Percentiles rank a stretch among this genome's conserved stretches.
These are phyloP conservation scores for Cosmorhoe ocellata DNA, from an alignment of 2,888 invertebrate genomes.

Conservation along the genomic window DNA sequence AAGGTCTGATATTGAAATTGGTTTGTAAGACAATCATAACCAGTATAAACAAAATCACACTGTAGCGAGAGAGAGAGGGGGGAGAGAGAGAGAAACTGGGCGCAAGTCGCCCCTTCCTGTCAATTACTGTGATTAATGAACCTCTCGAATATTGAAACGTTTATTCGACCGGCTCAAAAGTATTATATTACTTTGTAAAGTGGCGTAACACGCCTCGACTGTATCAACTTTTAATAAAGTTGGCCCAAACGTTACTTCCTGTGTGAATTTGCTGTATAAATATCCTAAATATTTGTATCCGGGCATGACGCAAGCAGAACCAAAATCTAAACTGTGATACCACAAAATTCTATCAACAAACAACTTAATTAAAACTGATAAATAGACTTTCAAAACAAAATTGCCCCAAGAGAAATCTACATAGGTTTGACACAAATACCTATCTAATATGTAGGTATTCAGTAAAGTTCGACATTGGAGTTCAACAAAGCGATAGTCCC, in stretches of 20 bases:
- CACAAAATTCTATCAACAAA: not conserved
- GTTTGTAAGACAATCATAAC: conserved; percentile 49
- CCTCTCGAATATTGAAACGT: conserved; percentile 78
- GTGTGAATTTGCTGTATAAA: conserved; percentile 12
- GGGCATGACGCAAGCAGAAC: too few relatives aligned
- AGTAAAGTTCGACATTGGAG: conserved; percentile 33
- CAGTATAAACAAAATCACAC: conserved; percentile 52
- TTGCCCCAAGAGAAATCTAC: conserved; percentile 23
- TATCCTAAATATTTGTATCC: too few relatives aligned
- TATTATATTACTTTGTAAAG: conserved; percentile 72
- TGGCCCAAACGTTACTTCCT: conserved; percentile 43
- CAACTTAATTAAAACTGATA: conserved; percentile 7
- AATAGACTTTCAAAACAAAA: conserved; percentile 18
- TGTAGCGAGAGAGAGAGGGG: conserved; percentile 47
- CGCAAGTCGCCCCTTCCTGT: conserved; percentile 67
- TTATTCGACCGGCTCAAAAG: conserved; percentile 73
- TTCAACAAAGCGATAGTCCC: conserved; percentile 41
- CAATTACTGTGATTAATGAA: conserved; percentile 81
- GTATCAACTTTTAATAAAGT: conserved; percentile 73
- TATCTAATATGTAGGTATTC: conserved; percentile 13
- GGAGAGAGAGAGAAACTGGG: conserved; percentile 54
- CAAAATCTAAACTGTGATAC: too few relatives aligned
- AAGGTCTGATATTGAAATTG: conserved; percentile 30
- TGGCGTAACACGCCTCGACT: conserved; percentile 44
- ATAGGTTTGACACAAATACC: conserved; percentile 16